Evolutionary conservation across 2,113 vertebrate species (phyloP).

Genomic region (Pelecanus crispus): DNA sequence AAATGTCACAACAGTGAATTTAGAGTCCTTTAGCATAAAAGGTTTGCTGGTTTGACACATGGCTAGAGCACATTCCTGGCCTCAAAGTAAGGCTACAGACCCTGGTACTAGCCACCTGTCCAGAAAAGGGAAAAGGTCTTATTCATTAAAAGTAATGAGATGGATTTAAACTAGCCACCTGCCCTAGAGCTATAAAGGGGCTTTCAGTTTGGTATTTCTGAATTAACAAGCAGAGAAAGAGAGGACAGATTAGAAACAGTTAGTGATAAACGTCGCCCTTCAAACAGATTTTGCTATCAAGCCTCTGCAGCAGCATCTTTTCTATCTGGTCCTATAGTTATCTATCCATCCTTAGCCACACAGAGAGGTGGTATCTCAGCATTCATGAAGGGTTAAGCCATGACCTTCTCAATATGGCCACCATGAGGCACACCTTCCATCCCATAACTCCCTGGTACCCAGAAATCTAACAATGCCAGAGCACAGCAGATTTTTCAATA

Average conservation of each 20-base stretch:
- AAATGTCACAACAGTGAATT: background rate
- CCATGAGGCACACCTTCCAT: background rate
- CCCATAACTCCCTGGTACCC: background rate
- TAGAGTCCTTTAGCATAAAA: background rate
- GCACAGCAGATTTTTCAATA: background rate
- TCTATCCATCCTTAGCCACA: background rate
- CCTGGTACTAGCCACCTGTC: background rate
- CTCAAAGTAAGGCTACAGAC: background rate
- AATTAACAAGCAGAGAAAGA: conserved; percentile 22
- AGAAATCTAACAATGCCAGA: background rate
- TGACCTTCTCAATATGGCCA: background rate
- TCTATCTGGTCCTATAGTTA: background rate
- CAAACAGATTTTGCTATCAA: background rate
- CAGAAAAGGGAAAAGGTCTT: background rate
- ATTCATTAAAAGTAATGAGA: conserved; percentile 37
- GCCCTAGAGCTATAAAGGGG: background rate
- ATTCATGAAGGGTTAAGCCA: background rate
- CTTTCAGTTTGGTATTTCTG: background rate
- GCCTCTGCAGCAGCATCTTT: background rate
- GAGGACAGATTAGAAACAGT: background rate
- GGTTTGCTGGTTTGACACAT: background rate
- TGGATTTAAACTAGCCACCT: conserved; percentile 34
- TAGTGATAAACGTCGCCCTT: background rate
- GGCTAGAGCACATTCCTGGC: background rate
- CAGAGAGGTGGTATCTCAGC: background rate